Base-by-base conservation (phyloP, 64 coral and sea anemone species). In the Catalaphyllia jardinei region DNA sequence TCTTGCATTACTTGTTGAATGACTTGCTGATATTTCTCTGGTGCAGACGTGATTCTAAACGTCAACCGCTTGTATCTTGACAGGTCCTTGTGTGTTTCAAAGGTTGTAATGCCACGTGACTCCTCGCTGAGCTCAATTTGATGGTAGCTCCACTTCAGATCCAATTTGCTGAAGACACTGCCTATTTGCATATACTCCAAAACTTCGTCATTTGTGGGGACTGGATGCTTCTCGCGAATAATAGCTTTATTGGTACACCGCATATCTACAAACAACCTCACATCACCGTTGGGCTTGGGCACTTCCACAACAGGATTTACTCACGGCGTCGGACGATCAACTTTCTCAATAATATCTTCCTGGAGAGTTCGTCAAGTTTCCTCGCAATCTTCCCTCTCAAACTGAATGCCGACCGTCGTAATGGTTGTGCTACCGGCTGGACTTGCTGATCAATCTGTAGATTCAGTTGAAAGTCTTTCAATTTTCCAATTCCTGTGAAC, bases 381-480 rank as follows among this genome's bases (percentile, higher is more conserved):
- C 57, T 33, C 7, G 31, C 38, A 14, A 89, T 49, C 29, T 72
- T 89, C 3, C 7, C 80, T 5, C 87, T 2, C 18, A 67, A 64
- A 62, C 80, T 74, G 77, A 86, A 86, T 22, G 92, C 39, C 11
- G 78, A 46, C 13, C 78, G 30, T 27, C 79, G 29, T 1, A 60
- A 28, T 3, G 65, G 64, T 20, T 89, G 72, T 17, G 88, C 54
- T 20, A 90, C 83, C 31, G 57, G 76, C 28, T 30, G 38, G 13
- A 52, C 15, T 18, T 61, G 46, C 2, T 33, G n/a, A n/a, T 87
- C 82, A 31, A 90, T 75, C 3, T 61, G 72, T 8, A 79, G 14
- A 42, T 90, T 31, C 3, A 94, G 22, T 10, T 90, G 60, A 38
- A 79, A 90, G 12, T 77, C 88, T 67, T 55, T 89, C 17, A 94